phyloP scores from a whole-genome alignment of 1,140 invertebrate species.

The Pantala flavescens region DNA sequence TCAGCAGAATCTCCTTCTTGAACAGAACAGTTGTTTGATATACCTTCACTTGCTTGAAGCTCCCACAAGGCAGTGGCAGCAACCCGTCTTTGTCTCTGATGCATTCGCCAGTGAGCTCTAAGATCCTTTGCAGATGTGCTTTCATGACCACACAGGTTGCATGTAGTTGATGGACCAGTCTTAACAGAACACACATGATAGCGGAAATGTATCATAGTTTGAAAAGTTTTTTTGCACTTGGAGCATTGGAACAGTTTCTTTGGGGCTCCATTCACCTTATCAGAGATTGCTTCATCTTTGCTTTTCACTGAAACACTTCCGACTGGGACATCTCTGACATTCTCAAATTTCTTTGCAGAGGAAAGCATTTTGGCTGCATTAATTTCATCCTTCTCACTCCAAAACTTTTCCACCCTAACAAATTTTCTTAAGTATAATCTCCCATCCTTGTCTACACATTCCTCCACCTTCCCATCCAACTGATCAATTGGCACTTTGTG shows the following conservation, averaged over 20 bases:
- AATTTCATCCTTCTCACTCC: constrained; percentile 26
- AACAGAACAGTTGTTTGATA: neutral
- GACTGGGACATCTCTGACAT: neutral
- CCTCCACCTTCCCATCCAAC: constrained; percentile 38
- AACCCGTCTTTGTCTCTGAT: neutral
- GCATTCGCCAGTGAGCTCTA: neutral
- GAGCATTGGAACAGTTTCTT: neutral
- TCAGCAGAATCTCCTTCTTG: neutral
- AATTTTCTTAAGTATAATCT: constrained; percentile 40
- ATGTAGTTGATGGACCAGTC: neutral
- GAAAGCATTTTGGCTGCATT: constrained; percentile 18
- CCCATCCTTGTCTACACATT: constrained; percentile 40
- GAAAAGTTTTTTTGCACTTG: neutral
- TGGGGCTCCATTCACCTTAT: neutral
- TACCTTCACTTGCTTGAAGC: neutral
- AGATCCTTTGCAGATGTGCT: neutral
- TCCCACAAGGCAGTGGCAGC: neutral
- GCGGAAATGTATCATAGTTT: neutral
- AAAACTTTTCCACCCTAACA: constrained; percentile 44
- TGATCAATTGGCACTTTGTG: constrained; percentile 28
- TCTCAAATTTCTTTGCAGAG: neutral
- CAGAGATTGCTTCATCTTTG: neutral
- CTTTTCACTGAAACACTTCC: neutral
- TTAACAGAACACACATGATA: neutral
- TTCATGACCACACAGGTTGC: constrained; percentile 1